These are phyloP conservation scores for Tetragonula clypearis DNA, from an alignment of 1,140 invertebrate genomes.

Conservation along the genomic window DNA sequence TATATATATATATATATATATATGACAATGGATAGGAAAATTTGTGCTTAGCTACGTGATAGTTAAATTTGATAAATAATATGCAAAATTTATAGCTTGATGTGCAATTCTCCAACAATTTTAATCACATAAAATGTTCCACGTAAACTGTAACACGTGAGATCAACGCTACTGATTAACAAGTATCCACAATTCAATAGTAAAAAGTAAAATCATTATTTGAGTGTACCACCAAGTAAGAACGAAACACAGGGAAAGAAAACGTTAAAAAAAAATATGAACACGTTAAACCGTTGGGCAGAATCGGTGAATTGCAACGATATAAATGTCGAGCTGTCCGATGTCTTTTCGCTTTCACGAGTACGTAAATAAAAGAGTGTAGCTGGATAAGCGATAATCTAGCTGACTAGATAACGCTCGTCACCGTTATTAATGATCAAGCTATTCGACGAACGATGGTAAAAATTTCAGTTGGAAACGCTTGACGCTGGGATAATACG, in stretches of 20 bases:
- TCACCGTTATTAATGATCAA: constrained; percentile 23
- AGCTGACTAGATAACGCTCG: not conserved
- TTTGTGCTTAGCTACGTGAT: not conserved
- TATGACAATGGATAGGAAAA: no score
- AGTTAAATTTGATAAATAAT: not conserved
- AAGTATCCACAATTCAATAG: no score
- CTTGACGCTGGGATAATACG: not conserved
- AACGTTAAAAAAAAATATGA: not conserved
- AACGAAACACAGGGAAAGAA: not conserved
- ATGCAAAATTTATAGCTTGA: not conserved
- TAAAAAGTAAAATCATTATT: no score
- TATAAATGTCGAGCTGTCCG: not conserved
- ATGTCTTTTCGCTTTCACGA: constrained; percentile 1
- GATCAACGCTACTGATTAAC: not conserved
- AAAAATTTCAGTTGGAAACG: constrained; percentile 1
- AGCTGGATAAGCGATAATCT: constrained; percentile 32
- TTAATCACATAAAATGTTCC: no score
- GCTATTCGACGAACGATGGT: not conserved
- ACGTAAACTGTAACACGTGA: not conserved
- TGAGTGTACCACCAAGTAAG: no score
- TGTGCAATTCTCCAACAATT: not conserved
- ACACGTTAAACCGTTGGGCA: not conserved
- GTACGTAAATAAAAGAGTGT: not conserved
- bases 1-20: no score
- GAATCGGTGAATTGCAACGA: not conserved